Percentiles rank a stretch among this genome's conserved stretches.
Conservation (phyloP, 2,113 vertebrate species). For the Platysternon megacephalum region DNA sequence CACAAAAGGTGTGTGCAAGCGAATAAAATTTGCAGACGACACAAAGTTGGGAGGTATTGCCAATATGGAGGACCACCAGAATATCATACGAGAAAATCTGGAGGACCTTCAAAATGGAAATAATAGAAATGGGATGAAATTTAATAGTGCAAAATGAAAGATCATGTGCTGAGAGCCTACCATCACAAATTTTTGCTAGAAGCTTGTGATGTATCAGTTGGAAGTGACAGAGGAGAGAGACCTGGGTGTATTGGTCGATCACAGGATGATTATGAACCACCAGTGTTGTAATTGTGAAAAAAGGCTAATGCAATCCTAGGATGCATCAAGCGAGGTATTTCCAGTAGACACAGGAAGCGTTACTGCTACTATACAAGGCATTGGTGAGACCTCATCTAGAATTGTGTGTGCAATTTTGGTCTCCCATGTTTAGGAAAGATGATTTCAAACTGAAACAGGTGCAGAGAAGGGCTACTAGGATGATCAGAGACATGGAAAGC, state of each 20-base stretch:
- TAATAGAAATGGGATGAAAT: not conserved
- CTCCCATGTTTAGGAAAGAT: not conserved
- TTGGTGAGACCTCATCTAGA: not conserved
- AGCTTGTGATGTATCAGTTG: not conserved
- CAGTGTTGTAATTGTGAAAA: not conserved
- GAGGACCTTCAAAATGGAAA: not conserved
- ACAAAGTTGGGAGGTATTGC: not conserved
- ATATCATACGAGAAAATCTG: not conserved
- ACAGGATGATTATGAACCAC: not conserved
- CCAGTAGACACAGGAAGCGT: not conserved
- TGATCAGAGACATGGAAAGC: not conserved
- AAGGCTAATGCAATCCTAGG: not conserved
- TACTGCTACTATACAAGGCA: not conserved
- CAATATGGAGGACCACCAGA: not conserved
- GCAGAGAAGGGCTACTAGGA: not conserved
- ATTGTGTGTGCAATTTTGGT: not conserved
- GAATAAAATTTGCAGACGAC: not conserved
- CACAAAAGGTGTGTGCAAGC: not conserved
- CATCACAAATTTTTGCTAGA: not conserved
- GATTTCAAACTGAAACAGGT: not conserved
- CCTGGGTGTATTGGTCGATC: not conserved
- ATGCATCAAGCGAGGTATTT: not conserved
- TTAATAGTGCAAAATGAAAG: not conserved
- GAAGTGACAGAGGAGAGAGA: not conserved
- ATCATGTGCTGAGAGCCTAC: not conserved